Conservation (phyloP, 2,888 invertebrate species). For the Altica lythri region DNA sequence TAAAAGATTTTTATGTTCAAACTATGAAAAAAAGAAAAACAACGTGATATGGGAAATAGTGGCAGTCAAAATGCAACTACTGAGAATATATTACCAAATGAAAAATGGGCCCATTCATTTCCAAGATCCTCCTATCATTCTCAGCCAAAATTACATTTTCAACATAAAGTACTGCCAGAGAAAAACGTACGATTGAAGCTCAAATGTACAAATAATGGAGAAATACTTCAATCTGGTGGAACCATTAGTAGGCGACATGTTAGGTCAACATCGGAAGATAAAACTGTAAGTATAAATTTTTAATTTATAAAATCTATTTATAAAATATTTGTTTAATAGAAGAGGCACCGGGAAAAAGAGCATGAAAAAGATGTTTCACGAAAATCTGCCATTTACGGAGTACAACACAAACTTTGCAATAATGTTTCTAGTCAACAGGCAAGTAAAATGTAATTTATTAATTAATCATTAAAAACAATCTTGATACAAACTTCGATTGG, state of each 20-base stretch:
- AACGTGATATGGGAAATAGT: constrained; percentile 56
- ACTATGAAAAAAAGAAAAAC: too few species aligned
- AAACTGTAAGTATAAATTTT: constrained; percentile 28
- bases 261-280: constrained; percentile 28
- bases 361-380: constrained; percentile 41
- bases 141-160: constrained; percentile 34
- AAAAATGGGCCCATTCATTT: constrained; percentile 51
- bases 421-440: constrained; percentile 42
- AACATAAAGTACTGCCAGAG: constrained; percentile 68
- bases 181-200: constrained; percentile 66
- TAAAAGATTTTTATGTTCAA: background rate
- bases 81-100: constrained; percentile 37
- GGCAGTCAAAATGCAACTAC: constrained; percentile 52
- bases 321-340: too few species aligned
- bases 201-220: constrained; percentile 81
- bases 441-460: constrained; percentile 10
- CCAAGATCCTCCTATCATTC: constrained; percentile 46
- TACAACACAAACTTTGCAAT: constrained; percentile 31
- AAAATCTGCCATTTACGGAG: constrained; percentile 37
- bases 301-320: background rate
- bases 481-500: background rate
- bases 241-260: constrained; percentile 73
- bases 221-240: constrained; percentile 80
- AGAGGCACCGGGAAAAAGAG: constrained; percentile 35
- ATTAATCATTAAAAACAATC: background rate